Evolutionary conservation across 1,140 invertebrate genomes (phyloP).

Genomic region (Scaptodrosophila lebanonensis): DNA sequence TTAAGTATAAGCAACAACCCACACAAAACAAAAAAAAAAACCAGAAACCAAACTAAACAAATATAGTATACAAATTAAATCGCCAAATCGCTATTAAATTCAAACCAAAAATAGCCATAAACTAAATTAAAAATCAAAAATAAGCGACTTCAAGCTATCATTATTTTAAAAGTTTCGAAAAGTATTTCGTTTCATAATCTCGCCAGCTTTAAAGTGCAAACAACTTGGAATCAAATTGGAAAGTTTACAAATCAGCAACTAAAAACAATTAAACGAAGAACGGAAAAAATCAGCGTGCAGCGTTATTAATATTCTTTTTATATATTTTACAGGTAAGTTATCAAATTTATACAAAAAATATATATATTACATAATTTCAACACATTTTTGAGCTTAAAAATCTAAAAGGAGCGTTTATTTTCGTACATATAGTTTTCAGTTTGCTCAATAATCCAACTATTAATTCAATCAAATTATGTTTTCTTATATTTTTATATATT

Average conservation of each 20-base stretch:
- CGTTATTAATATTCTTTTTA: slow-evolving; percentile 66
- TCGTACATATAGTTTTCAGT: too few relatives aligned
- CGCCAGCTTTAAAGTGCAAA: slow-evolving; percentile 38
- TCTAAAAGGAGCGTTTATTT: too few relatives aligned
- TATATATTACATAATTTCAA: too few relatives aligned
- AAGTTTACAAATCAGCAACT: slow-evolving; percentile 41
- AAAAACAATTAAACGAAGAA: slow-evolving; percentile 25
- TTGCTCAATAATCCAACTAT: too few relatives aligned
- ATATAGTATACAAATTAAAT: slow-evolving; percentile 4
- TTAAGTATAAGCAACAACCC: slow-evolving; percentile 40
- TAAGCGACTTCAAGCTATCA: too few relatives aligned
- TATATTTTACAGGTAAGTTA: slow-evolving; percentile 67
- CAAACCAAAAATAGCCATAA: slow-evolving; percentile 5
- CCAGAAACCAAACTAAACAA: slow-evolving; percentile 7
- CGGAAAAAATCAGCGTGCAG: slow-evolving; percentile 26
- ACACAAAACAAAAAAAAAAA: slow-evolving; percentile 28
- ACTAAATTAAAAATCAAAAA: background rate
- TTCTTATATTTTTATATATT: background rate
- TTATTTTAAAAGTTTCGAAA: too few relatives aligned
- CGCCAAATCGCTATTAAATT: slow-evolving; percentile 28
- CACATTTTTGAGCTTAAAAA: background rate
- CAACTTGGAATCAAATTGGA: slow-evolving; percentile 46
- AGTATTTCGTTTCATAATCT: too few relatives aligned
- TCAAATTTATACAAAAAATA: background rate
- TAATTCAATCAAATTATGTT: too few relatives aligned